A percentile compares a stretch with the other conserved stretches of the same genome.
phyloP scores from a whole-genome alignment of 2,888 invertebrate genomes.

The Griposia aprilina region DNA sequence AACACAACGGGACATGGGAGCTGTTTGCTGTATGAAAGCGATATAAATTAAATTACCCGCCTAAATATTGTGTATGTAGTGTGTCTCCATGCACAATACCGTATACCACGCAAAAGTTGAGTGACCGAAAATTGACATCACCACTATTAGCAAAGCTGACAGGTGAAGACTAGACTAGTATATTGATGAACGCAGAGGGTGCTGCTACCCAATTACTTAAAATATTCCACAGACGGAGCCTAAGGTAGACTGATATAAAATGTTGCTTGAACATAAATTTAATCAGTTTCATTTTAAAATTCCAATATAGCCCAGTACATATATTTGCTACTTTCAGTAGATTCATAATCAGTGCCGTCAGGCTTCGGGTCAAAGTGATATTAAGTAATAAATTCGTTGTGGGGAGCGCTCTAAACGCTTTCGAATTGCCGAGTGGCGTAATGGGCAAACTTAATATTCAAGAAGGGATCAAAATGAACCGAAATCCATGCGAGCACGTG shows the following conservation, averaged over 20 bases:
- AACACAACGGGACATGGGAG: constrained; percentile 7
- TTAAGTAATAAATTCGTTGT: constrained; percentile 82
- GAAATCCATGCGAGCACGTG: constrained; percentile 61
- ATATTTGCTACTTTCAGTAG: constrained; percentile 51
- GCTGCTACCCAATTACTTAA: not conserved
- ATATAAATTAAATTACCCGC: not conserved
- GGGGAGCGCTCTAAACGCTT: constrained; percentile 82
- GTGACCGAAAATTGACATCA: not conserved
- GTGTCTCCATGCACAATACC: not conserved
- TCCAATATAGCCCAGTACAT: constrained; percentile 29
- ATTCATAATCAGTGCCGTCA: constrained; percentile 61
- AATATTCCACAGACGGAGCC: no score
- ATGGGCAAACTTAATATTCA: constrained; percentile 87
- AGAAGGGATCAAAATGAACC: constrained; percentile 75
- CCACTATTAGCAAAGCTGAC: not conserved
- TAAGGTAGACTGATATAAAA: constrained; percentile 1
- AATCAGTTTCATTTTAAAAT: constrained; percentile 21
- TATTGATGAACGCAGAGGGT: not conserved
- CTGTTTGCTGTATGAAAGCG: constrained; percentile 5
- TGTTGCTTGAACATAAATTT: constrained; percentile 1
- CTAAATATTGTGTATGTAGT: not conserved
- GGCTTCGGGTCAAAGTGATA: constrained; percentile 77
- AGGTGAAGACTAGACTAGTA: not conserved
- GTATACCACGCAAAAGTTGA: no score
- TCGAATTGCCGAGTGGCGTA: constrained; percentile 82